Evolutionary conservation across 2,888 invertebrate species (phyloP).

Genomic region (Lithophane ornitopus): DNA sequence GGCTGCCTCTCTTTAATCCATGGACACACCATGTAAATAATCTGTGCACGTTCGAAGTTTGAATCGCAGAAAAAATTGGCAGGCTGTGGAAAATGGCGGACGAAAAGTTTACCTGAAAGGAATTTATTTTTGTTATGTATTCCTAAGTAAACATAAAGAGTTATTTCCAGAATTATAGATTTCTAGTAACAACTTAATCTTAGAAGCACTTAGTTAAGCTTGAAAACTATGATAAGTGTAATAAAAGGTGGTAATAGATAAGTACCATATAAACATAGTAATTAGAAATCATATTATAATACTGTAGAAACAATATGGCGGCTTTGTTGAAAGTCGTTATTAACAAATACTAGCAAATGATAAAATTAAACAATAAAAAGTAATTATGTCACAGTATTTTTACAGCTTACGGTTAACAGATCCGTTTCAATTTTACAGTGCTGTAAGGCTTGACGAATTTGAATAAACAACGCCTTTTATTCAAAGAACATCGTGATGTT

Average conservation of each 20-base stretch:
- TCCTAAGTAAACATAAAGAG: neutral
- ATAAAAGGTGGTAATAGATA: too few species aligned
- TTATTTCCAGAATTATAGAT: neutral
- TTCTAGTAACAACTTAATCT: neutral
- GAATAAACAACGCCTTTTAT: slow-evolving; percentile 15
- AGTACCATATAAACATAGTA: too few species aligned
- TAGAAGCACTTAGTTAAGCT: neutral
- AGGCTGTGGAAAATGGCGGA: slow-evolving; percentile 7
- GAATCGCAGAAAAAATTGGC: slow-evolving; percentile 5
- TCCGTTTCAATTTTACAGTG: slow-evolving; percentile 27
- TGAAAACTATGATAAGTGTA: neutral
- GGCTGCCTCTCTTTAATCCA: slow-evolving; percentile 63
- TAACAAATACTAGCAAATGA: slow-evolving; percentile 8
- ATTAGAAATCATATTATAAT: too few species aligned
- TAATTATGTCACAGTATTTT: slow-evolving; percentile 18
- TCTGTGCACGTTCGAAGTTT: slow-evolving; percentile 44
- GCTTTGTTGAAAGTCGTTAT: slow-evolving; percentile 1
- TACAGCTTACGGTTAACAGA: slow-evolving; percentile 11
- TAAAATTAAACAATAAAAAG: slow-evolving; percentile 6
- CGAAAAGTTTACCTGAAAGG: neutral
- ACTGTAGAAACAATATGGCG: neutral
- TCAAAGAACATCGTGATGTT: slow-evolving; percentile 4
- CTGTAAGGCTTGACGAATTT: slow-evolving; percentile 17
- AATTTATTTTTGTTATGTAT: neutral
- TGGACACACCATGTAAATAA: slow-evolving; percentile 33